Evolutionary conservation across 2,797 vertebrate genomes (phyloP), one percentile per base, ranked within the genome.

Genomic region (Fratercula arctica): DNA sequence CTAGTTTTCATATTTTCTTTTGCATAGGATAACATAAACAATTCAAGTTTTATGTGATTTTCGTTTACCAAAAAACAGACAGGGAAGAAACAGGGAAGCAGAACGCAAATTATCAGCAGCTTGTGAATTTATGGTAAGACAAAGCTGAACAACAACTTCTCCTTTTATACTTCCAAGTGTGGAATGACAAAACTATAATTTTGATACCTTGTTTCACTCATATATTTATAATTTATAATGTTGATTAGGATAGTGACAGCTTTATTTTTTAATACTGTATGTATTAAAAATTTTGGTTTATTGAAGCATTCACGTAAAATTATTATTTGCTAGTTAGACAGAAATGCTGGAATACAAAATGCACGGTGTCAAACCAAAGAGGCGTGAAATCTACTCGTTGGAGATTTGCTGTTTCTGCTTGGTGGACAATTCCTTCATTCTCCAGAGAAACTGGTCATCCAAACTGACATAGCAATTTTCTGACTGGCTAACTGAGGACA

Each of bases 401-500:
- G 17, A 57, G 59, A 84, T 82, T 54, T 87, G n/a, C 37, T 79
- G 16, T 85, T 96, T 96, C 94, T 93, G 87, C 90, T 91, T 79
- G 33, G 21, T 85, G 63, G 64, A 57, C 54, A 68, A 86, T 95
- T 95, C 61, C 68, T 94, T 80, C 69, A 59, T 93, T 91, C 64
- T 93, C 57, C 29, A 51, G 45, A 66, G 70, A 93, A 96, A 83
- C 9, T 87, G 80, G 85, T 94, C 94, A 91, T 85, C 79, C 70
- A 91, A 85, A 93, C n/a, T 87, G 92, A 87, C 89, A 90, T 11
- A 51, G 37, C 61, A 87, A 89, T 95, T 93, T 96, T 96, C 94
- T 95, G 74, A 93, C 74, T 94, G 89, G 57, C 63, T 96, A 93
- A 93, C 75, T 79, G 60, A 85, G 53, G 37, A 56, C 61, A 67